Base-by-base conservation (phyloP, 2,888 invertebrate genomes). In the Electrophaes corylata region DNA sequence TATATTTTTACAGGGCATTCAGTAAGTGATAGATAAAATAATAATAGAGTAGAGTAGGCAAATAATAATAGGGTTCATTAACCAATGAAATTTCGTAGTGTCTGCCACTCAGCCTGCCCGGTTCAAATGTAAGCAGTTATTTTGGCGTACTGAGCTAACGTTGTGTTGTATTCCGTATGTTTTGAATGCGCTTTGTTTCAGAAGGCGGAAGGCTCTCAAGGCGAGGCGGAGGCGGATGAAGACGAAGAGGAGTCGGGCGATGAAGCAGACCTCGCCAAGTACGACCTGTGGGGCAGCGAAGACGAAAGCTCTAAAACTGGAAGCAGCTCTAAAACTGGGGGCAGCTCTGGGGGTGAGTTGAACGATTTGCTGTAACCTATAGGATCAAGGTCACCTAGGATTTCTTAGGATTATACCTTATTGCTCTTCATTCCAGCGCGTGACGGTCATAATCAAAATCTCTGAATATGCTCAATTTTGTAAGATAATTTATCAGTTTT, bases 261-360 rank as follows among this genome's bases (percentile, higher is more conserved):
- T 53, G 91, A 92, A 50, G 95, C 93, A 10, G 96, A 96, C 81
- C 89, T 96, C 45, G 95, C 96, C 19, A 96, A 96, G 79, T 96
- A 96, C 80, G 95, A 96, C 77, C 87, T 96, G 40, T 95, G 95
- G 94, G 95, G 95, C 59, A 93, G 93, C 65, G 94, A 94, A 60
- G 94, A 93, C 43, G 94, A 92, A 46, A 79, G 79, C 60, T 71
- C 83, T 1, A 87, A 87, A 76, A 59, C 75, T 62, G 87, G 86
- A 84, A 62, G 50, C 51, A 55, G 55, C 43, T 55, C 60, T 1
- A 87, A 88, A 76, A 58, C 75, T 62, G 86, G 86, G 85, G 58
- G 53, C 33, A 47, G 53, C 40, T 53, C 53, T 12, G 59, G 58
- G 11, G 57, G 63, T 59, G 37, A 60, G 37, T 53, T 54, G 10